Evolutionary conservation across 1,140 invertebrate genomes (phyloP).

Genomic region (Streblospio benedicti): DNA sequence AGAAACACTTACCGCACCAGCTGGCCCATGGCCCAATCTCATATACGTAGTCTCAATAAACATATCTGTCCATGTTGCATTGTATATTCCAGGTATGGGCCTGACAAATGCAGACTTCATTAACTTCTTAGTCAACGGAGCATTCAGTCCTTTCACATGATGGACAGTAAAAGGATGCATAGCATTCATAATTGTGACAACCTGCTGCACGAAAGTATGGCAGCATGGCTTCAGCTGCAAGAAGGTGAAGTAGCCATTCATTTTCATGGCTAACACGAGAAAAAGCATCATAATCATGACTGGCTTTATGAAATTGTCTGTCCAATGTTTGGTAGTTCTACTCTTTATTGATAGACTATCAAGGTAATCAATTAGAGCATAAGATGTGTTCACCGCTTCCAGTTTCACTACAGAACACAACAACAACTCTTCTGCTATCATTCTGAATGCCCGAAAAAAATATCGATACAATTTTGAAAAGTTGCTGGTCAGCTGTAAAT

Average conservation of each 20-base stretch:
- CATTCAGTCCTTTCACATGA: constrained; percentile 2
- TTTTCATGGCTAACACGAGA: background rate
- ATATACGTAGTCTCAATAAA: constrained; percentile 7
- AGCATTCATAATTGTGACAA: background rate
- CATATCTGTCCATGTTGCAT: constrained; percentile 5
- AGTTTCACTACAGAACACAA: too few relatives aligned
- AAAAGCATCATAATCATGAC: background rate
- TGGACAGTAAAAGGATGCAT: constrained; percentile 1
- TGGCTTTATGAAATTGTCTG: background rate
- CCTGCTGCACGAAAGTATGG: constrained; percentile 3
- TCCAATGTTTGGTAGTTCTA: too few relatives aligned
- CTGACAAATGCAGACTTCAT: background rate
- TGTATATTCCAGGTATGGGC: background rate
- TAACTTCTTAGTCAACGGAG: background rate
- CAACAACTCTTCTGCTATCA: too few relatives aligned
- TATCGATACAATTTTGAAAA: too few relatives aligned
- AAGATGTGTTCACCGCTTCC: too few relatives aligned
- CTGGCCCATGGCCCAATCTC: constrained; percentile 2
- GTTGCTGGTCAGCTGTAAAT: too few relatives aligned
- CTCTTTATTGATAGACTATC: too few relatives aligned
- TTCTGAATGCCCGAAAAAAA: too few relatives aligned
- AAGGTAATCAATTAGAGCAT: too few relatives aligned
- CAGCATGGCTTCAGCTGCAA: constrained; percentile 1
- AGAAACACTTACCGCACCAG: background rate
- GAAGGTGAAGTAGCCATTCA: background rate